Conservation (phyloP, 2,888 invertebrate species). For the Norana najaformis region DNA sequence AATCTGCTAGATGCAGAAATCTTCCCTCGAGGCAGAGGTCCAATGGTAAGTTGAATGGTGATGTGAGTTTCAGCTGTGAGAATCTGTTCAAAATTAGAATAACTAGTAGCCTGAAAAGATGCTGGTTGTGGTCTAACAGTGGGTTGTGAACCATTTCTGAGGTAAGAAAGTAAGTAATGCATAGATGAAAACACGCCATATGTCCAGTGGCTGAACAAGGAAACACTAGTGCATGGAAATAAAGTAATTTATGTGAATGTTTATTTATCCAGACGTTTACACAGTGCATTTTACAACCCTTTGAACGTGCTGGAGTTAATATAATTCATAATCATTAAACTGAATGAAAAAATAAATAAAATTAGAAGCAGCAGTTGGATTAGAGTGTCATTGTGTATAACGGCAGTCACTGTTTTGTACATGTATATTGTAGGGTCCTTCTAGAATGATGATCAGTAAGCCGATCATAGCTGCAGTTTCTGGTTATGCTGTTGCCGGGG, state of each 20-base stretch:
- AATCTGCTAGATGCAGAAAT: neutral
- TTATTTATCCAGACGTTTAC: too few relatives aligned
- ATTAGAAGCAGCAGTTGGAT: too few relatives aligned
- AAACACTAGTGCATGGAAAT: too few relatives aligned
- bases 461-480: conserved; percentile 86
- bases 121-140: too few relatives aligned
- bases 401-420: neutral
- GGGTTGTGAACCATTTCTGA: too few relatives aligned
- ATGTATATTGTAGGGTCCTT: conserved; percentile 63
- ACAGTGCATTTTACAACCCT: too few relatives aligned
- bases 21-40: conserved; percentile 20
- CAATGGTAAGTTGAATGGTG: conserved; percentile 29
- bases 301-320: too few relatives aligned
- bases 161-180: too few relatives aligned
- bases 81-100: neutral
- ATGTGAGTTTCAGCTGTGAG: neutral
- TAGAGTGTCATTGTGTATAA: neutral
- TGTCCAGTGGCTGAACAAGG: too few relatives aligned
- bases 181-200: too few relatives aligned
- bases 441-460: conserved; percentile 76
- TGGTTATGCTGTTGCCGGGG: conserved; percentile 87
- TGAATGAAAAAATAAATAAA: neutral
- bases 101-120: too few relatives aligned
- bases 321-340: neutral
- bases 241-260: too few relatives aligned